Conservation (phyloP, 2,797 vertebrate genomes). For the Sebastes elongatus region DNA sequence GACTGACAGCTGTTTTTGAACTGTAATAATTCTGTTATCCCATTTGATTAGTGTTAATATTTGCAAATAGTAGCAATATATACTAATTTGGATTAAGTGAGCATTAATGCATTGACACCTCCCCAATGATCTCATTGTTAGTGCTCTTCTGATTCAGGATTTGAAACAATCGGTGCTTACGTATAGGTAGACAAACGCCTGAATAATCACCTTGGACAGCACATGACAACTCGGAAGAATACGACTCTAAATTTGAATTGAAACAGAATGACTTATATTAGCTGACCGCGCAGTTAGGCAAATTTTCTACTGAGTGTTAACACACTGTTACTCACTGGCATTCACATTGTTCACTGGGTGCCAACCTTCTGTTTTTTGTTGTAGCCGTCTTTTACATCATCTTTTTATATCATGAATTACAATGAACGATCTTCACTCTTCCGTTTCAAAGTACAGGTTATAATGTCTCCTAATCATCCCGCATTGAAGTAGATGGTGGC, state of each 20-base stretch:
- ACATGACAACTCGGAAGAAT: neutral
- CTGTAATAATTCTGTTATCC: neutral
- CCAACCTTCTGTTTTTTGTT: neutral
- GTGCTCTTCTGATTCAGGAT: neutral
- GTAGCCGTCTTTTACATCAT: neutral
- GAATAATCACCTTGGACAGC: neutral
- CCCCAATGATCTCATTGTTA: neutral
- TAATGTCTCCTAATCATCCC: slow-evolving; percentile 20
- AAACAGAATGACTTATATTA: neutral
- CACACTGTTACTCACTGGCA: neutral
- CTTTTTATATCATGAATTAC: neutral
- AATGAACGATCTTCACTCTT: neutral
- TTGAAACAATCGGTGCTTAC: neutral
- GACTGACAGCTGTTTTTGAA: neutral
- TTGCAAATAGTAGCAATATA: neutral
- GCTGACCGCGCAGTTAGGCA: neutral
- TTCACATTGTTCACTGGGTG: too few relatives aligned
- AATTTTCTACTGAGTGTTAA: neutral
- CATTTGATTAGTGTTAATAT: neutral
- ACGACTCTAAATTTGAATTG: neutral
- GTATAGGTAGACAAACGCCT: neutral
- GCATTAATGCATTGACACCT: neutral
- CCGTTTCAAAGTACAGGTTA: slow-evolving; percentile 1
- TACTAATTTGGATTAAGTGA: neutral
- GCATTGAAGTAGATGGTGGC: slow-evolving; percentile 14